Evolutionary conservation across 2,113 vertebrate species (phyloP).

Genomic region (Hipposideros armiger): DNA sequence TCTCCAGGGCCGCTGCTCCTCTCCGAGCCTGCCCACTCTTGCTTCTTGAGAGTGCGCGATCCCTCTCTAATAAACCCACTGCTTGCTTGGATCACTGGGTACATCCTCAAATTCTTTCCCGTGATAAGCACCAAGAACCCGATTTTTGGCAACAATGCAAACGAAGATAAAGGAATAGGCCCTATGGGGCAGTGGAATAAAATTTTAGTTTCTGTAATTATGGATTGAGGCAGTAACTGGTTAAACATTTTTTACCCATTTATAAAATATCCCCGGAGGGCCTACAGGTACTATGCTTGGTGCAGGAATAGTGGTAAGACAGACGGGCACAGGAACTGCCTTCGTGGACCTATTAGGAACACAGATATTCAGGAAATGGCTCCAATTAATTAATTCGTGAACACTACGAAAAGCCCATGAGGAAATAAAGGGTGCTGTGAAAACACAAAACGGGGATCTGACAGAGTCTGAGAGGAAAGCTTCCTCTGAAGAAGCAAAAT

Average conservation of each 20-base stretch:
- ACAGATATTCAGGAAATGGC: background rate
- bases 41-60: too few species aligned
- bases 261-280: background rate
- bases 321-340: background rate
- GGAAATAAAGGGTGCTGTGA: background rate
- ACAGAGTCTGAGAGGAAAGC: background rate
- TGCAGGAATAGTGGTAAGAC: background rate
- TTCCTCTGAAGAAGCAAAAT: background rate
- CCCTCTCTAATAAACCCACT: too few species aligned
- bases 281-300: background rate
- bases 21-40: too few species aligned
- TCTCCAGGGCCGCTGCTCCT: too few species aligned
- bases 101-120: too few species aligned
- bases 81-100: too few species aligned
- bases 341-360: background rate
- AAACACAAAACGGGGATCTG: constrained; percentile 1
- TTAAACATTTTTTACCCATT: background rate
- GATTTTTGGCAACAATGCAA: background rate
- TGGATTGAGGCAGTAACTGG: background rate
- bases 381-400: background rate
- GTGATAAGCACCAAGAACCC: too few species aligned
- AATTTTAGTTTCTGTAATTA: background rate
- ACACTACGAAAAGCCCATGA: background rate
- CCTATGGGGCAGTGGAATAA: background rate
- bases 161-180: background rate